Base-by-base conservation (phyloP, 2,113 vertebrate species). In the Tragelaphus strepsiceros region DNA sequence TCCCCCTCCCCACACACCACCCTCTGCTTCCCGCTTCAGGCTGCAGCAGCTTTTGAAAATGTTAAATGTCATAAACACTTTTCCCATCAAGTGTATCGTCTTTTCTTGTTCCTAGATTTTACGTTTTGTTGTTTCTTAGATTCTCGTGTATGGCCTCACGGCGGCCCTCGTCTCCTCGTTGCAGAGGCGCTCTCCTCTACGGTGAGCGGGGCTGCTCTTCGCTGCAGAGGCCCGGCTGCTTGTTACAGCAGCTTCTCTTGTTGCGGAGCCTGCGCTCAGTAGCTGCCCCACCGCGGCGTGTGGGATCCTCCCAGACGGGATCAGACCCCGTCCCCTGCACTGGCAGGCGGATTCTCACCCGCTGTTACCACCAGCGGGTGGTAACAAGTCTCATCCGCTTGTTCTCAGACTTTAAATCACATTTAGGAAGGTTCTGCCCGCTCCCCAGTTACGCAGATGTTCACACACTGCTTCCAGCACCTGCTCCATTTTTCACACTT, bases 111-210 rank as follows among this genome's bases (percentile, higher is more conserved):
- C 71, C 35, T 43, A 22, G 71, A 26, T 7, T 74, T 24, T 26
- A 6, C 3, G 12, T 7, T 26, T 3, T 7, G 11, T 14, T 26
- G 7, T 77, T 26, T 14, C 39, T 77, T 24, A 43, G 43, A 7
- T 2, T 24, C 21, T 59, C n/a, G 2, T 0, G 15, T 8, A 0
- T 2, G 30, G 3, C 0, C 4, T 77, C 39, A 26, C 1, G 22
- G 22, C 6, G 3, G 11, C 71, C 21, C 12, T 7, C 35, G 3
- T 15, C 35, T 26, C 74, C 43, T 74, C 3, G 6, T 13, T 13
- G 71, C 71, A 24, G 35, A 43, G 21, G 21, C 71, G 13, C 21
- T 39, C 67, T 24, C 5, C 61, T 24, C 5, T 7, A 11, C 21
- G 2, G 35, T 3, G 35, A 39, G 71, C 6, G 3, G 35, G 71